Base-by-base conservation (phyloP, 2,797 vertebrate genomes). In the Xiphorhynchus erythropygius region DNA sequence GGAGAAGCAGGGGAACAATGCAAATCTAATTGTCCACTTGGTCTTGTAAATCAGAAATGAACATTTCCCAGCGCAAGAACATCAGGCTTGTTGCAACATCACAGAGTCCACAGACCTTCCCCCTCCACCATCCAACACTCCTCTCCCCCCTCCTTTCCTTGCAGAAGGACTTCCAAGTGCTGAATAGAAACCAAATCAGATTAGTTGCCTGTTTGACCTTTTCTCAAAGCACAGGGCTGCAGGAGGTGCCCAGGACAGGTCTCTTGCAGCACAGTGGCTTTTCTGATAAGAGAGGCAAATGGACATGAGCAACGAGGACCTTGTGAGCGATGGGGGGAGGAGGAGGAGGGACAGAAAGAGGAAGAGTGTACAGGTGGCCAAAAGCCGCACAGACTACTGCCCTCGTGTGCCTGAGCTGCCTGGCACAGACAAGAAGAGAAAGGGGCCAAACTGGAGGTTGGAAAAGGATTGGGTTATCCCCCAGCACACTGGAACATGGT, bases 261-360 rank as follows among this genome's bases (percentile, higher is more conserved):
- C 79, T 71, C 57, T 90, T 18, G 37, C 89, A 92, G 62, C 67
- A 59, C 42, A 3, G 28, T 16, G 82, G 84, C 18, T 85, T 75
- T 71, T 62, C 65, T 83, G 93, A 46, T 85, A 70, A 83, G 27
- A 53, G 44, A 62, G 14, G 18, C 15, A 88, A 71, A 84, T 0
- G 3, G 78, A 53, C 71, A 16, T 0, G 0, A 87, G 64, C 60
- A 77, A 23, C 0, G 0, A 35, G 73, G 57, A 71, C n/a, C 64
- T 83, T 0, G 0, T 23, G 46, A 73, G 65, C 33, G 30, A 24
- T 0, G 0, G 44, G 27, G 16, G 13, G 25, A 41, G n/a, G 59
- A 59, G 19, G 52, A 70, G 25, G 49, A 74, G 52, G 60, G 65
- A 39, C 23, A 64, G 79, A 91, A 95, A 94, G 87, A 94, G 89